Evolutionary conservation across 2,113 vertebrate species (phyloP).

Genomic region (Hassar affinis): DNA sequence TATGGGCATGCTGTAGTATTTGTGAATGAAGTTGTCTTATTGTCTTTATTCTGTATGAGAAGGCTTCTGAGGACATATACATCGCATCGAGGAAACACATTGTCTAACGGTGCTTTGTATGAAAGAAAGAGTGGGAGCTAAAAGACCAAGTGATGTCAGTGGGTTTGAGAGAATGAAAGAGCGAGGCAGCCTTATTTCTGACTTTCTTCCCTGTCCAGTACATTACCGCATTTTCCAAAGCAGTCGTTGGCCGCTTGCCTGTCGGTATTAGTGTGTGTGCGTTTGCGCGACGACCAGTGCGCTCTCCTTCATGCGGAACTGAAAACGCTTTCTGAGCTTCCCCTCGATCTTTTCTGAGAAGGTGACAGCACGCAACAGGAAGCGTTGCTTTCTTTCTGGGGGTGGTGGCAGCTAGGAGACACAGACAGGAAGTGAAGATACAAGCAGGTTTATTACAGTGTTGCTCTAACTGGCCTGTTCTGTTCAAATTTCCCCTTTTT

Average conservation of each 20-base stretch:
- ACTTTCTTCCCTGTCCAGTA: conserved; percentile 2
- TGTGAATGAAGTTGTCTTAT: not conserved
- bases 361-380: conserved; percentile 52
- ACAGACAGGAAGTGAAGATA: conserved; percentile 38
- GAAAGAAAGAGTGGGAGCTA: not conserved
- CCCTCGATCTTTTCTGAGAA: conserved; percentile 61
- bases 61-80: conserved; percentile 11
- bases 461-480: not conserved
- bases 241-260: not conserved
- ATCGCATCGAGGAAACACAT: not conserved
- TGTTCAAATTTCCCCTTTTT: not conserved
- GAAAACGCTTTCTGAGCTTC: conserved; percentile 56
- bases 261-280: conserved; percentile 10
- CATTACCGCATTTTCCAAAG: conserved; percentile 10
- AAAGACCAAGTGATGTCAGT: not conserved
- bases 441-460: not conserved
- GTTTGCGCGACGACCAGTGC: conserved; percentile 11
- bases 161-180: conserved; percentile 1
- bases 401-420: conserved; percentile 35
- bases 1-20: not conserved
- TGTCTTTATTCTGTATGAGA: not conserved
- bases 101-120: not conserved
- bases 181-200: not conserved
- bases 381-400: conserved; percentile 32
- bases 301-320: conserved; percentile 50